phyloP scores from a whole-genome alignment of 2,797 vertebrate genomes.

The Enteromius argenteus region DNA sequence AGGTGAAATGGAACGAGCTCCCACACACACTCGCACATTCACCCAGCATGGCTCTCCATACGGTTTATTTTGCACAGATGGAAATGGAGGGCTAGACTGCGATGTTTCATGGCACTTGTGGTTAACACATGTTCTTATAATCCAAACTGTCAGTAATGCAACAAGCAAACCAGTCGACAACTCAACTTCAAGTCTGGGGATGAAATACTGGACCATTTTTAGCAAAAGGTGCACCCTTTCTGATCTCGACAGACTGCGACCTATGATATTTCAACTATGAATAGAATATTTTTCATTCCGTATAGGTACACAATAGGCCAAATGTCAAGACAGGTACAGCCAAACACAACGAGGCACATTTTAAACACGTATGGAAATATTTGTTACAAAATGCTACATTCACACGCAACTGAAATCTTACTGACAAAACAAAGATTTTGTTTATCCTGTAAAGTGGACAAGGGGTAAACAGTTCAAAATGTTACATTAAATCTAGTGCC shows the following conservation, averaged over 20 bases:
- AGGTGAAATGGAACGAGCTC: constrained; percentile 78
- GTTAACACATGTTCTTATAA: constrained; percentile 21
- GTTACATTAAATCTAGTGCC: constrained; percentile 84
- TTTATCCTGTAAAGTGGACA: constrained; percentile 41
- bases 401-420: constrained; percentile 31
- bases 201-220: constrained; percentile 50
- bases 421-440: constrained; percentile 49
- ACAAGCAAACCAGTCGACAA: constrained; percentile 74
- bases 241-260: constrained; percentile 17
- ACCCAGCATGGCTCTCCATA: constrained; percentile 77
- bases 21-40: constrained; percentile 72
- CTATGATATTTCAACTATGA: constrained; percentile 23
- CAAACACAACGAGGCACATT: constrained; percentile 47
- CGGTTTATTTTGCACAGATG: constrained; percentile 79
- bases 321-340: constrained; percentile 40
- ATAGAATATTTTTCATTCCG: constrained; percentile 42
- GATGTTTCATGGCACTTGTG: constrained; percentile 62
- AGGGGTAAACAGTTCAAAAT: constrained; percentile 65
- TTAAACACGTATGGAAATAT: constrained; percentile 44
- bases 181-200: constrained; percentile 55
- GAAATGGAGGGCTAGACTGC: constrained; percentile 72
- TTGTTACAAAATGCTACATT: constrained; percentile 49
- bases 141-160: constrained; percentile 46
- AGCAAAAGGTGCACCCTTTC: constrained; percentile 36
- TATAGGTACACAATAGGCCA: constrained; percentile 31